phyloP scores from a whole-genome alignment of 2,797 vertebrate genomes.

The Ceyx erithaca region DNA sequence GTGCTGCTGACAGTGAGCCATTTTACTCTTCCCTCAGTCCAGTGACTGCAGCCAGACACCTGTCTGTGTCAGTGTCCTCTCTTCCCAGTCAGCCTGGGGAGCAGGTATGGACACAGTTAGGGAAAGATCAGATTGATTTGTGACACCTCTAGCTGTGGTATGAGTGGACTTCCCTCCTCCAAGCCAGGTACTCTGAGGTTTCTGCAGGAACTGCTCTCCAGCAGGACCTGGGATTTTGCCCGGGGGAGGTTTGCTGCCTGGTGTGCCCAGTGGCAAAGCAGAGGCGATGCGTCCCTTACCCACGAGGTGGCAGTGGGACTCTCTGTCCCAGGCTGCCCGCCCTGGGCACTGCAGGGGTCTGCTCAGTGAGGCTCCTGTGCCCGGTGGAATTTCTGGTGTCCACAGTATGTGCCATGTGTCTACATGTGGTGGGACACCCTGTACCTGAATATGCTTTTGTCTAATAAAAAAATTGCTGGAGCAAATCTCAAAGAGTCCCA shows the following conservation, averaged over 20 bases:
- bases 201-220: neutral
- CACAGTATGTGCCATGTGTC: neutral
- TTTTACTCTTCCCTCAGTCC: neutral
- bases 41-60: neutral
- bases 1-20: neutral
- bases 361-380: neutral
- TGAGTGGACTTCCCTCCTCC: neutral
- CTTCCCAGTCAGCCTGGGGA: neutral
- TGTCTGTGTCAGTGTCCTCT: neutral
- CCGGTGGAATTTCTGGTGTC: neutral
- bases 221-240: neutral
- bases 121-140: neutral
- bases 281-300: neutral
- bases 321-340: neutral
- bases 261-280: neutral
- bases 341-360: neutral
- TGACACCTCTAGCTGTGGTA: neutral
- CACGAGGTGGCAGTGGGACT: constrained; percentile 70
- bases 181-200: neutral
- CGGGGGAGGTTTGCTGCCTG: neutral
- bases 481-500: neutral
- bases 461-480: constrained; percentile 32
- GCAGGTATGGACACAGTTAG: neutral
- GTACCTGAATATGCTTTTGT: neutral
- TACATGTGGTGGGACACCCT: neutral